These are phyloP conservation scores for Drosophila anomelani DNA, from an alignment of 2,888 invertebrate genomes.

Conservation along the genomic window DNA sequence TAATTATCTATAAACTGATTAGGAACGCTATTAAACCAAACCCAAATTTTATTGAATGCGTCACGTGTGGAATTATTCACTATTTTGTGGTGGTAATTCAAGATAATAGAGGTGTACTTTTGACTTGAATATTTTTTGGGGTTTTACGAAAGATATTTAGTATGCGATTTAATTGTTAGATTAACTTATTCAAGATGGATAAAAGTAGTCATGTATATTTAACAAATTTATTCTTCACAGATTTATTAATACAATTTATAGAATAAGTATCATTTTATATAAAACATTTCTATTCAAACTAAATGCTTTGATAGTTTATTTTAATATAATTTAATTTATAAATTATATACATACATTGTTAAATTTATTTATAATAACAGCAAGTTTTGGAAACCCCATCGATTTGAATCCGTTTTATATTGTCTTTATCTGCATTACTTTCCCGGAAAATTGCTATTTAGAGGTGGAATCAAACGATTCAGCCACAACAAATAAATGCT, in stretches of 20 bases:
- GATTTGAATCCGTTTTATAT: background rate
- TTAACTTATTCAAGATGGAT: accelerated
- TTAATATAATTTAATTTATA: too few relatives aligned
- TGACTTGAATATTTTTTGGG: background rate
- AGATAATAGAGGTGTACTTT: background rate
- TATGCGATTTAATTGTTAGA: background rate
- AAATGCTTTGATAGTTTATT: too few relatives aligned
- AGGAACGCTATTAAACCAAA: constrained; percentile 56
- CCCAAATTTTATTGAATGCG: constrained; percentile 30
- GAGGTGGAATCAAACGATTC: constrained; percentile 9
- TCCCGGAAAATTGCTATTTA: background rate
- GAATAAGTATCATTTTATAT: too few relatives aligned
- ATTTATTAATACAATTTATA: background rate
- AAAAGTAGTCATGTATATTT: background rate
- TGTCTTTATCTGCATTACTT: background rate
- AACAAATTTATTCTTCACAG: background rate
- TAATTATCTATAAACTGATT: constrained; percentile 77
- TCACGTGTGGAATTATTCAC: constrained; percentile 28
- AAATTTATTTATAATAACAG: background rate
- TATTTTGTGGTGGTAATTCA: background rate
- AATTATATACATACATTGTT: too few relatives aligned
- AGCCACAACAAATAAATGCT: constrained; percentile 44
- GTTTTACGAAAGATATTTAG: background rate
- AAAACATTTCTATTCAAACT: background rate
- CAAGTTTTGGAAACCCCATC: too few relatives aligned